A percentile compares a stretch with the other conserved stretches of the same genome.
Conservation (phyloP, 2,797 vertebrate species). For the Oophaga sylvatica region DNA sequence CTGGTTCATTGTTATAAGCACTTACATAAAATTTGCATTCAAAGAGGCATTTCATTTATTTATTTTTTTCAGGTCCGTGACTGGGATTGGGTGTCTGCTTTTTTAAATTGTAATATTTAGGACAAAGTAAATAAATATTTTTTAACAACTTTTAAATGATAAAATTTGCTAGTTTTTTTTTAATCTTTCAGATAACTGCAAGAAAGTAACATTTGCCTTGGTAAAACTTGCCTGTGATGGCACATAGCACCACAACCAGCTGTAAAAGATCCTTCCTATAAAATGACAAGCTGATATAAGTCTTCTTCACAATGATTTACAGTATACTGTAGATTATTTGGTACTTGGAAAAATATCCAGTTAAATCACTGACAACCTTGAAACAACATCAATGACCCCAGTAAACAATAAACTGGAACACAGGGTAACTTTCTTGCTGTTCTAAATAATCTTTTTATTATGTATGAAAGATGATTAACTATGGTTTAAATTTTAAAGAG, state of each 20-base stretch:
- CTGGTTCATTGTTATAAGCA: too few relatives aligned
- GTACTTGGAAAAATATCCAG: constrained; percentile 63
- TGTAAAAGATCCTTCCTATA: constrained; percentile 65
- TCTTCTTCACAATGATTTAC: constrained; percentile 66
- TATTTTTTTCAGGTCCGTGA: not conserved
- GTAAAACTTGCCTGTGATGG: constrained; percentile 56
- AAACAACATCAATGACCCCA: constrained; percentile 56
- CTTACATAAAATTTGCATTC: too few relatives aligned
- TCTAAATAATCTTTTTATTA: constrained; percentile 10
- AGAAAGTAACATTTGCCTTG: constrained; percentile 3
- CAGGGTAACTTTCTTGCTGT: not conserved
- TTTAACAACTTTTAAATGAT: not conserved
- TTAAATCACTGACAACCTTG: constrained; percentile 69
- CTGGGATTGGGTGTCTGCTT: not conserved
- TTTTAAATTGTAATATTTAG: not conserved
- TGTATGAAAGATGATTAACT: not conserved
- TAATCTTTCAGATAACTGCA: not conserved
- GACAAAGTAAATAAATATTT: not conserved
- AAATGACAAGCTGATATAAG: constrained; percentile 66
- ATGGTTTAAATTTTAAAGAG: not conserved
- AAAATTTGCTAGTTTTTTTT: not conserved
- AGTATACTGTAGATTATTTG: constrained; percentile 61
- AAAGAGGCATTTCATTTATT: not conserved
- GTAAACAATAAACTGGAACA: constrained; percentile 49
- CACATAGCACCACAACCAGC: not conserved